Evolutionary conservation across 1,140 invertebrate species (phyloP), one percentile per base, ranked within the genome.

Genomic region (Ditylenchus dipsaci): DNA sequence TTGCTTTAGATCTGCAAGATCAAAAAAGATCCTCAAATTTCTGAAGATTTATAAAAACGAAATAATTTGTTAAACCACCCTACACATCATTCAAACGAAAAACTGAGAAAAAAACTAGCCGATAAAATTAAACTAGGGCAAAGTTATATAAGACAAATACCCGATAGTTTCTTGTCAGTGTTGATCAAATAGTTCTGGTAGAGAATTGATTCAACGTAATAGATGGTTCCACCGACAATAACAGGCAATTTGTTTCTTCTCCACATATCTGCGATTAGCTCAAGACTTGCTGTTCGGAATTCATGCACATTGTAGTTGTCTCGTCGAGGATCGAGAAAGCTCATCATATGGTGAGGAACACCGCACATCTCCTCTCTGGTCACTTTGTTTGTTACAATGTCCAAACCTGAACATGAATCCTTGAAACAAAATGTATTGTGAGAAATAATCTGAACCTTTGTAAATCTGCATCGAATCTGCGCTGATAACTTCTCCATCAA

Each of bases 391-490:
- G 94, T 97, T 61, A 94, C 89, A 73, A 99, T 91, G 81, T 97
- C 90, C 73, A 5, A 91, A 89, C 84, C 84, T 84, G 73, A 71
- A 69, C 45, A 57, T 1, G 13, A 7, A 26, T 45, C 43, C 13
- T 3, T 38, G 3, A 5, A 3, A 38, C 3, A 38, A 71, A 69
- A 56, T 57, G 66, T 19, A 65, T 29, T 76, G 9, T 72, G n/a
- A 61, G 23, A 26, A 5, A 60, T 8, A 43, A 71, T 30, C 17
- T 67, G 3, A n/a, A 79, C 80, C 80, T 73, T 79, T 77, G 65
- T 82, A 82, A 85, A 94, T 92, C 88, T 99, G 95, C 93, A 99
- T 98, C 13, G 95, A 96, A 88, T 99, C 96, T 0, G 95, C 93
- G 75, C 92, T 95, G 58, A 99, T 92, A 59, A 99, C 90, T 88